A percentile compares a stretch with the other conserved stretches of the same genome.
Conservation (phyloP, 2,113 vertebrate genomes). For the Myotis davidii region DNA sequence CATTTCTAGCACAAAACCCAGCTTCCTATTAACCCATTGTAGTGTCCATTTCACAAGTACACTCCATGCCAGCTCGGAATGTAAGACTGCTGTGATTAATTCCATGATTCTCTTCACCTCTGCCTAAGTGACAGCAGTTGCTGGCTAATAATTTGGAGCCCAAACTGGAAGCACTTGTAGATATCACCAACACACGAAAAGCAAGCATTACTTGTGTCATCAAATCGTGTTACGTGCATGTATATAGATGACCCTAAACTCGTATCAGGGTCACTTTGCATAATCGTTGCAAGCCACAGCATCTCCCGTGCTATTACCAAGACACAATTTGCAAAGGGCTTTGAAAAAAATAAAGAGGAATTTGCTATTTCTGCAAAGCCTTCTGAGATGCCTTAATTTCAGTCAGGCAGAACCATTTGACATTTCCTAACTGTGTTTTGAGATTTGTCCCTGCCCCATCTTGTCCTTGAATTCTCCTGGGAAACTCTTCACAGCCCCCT, state of each 20-base stretch:
- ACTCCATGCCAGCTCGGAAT: background rate
- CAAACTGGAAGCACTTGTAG: background rate
- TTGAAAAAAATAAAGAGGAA: background rate
- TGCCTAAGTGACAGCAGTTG: background rate
- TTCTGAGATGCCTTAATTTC: background rate
- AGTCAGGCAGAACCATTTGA: background rate
- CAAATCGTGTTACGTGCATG: background rate
- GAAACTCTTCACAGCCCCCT: background rate
- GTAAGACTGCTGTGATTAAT: background rate
- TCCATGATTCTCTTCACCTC: background rate
- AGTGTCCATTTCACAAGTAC: background rate
- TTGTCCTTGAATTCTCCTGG: background rate
- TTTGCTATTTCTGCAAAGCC: background rate
- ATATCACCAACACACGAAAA: background rate
- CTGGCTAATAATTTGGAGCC: background rate
- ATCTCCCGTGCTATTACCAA: background rate
- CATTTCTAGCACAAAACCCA: background rate
- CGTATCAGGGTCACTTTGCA: background rate
- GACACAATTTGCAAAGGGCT: background rate
- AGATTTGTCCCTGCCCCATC: background rate
- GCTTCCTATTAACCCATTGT: background rate
- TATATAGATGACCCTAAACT: background rate
- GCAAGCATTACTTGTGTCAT: background rate
- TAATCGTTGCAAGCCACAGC: background rate
- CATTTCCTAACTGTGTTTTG: background rate